Evolutionary conservation across 2,888 invertebrate species (phyloP).

Genomic region (Lepeophtheirus nordmannii): DNA sequence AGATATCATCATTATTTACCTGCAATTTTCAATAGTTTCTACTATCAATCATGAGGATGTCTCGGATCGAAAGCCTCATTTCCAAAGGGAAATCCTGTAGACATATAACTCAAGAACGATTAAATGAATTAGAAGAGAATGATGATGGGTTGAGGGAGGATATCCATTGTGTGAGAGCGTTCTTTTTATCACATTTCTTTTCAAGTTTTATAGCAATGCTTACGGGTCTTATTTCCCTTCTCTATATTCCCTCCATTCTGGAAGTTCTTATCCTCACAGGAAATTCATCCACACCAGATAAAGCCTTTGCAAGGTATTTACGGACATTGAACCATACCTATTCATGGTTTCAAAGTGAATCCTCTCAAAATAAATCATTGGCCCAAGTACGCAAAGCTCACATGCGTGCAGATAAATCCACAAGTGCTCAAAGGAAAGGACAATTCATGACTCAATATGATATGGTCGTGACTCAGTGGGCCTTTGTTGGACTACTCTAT

Average conservation of each 20-base stretch:
- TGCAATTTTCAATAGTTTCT: too few relatives aligned
- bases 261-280: conserved; percentile 38
- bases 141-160: background rate
- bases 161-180: background rate
- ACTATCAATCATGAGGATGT: background rate
- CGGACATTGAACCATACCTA: conserved; percentile 37
- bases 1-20: too few relatives aligned
- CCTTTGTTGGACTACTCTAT: conserved; percentile 39
- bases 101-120: background rate
- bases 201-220: conserved; percentile 5
- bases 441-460: conserved; percentile 38
- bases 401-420: conserved; percentile 33
- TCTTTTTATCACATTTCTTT: background rate
- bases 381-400: conserved; percentile 38
- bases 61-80: background rate
- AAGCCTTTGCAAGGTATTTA: conserved; percentile 38
- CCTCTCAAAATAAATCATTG: conserved; percentile 37
- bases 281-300: conserved; percentile 37
- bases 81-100: background rate
- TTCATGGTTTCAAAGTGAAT: conserved; percentile 40
- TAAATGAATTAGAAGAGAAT: background rate
- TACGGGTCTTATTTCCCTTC: conserved; percentile 33
- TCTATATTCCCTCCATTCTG: conserved; percentile 35
- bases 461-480: conserved; percentile 41
- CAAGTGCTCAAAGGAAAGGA: conserved; percentile 32